Conservation (phyloP, 2,797 vertebrate genomes). For the Ceryle rudis region DNA sequence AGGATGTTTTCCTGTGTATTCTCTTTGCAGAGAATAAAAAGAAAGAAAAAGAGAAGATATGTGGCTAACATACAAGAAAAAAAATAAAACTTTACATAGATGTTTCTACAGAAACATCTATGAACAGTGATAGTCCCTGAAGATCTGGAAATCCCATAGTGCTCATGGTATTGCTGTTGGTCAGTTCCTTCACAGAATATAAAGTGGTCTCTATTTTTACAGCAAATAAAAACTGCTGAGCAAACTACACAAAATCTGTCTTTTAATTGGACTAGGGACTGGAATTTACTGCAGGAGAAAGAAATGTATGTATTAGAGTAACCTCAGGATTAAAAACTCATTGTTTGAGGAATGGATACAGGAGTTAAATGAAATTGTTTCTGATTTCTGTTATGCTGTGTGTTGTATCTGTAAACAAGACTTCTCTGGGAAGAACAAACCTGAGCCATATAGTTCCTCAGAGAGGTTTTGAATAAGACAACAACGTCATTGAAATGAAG, state of each 20-base stretch:
- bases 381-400: background rate
- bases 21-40: background rate
- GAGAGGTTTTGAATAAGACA: background rate
- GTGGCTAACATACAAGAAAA: background rate
- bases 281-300: background rate
- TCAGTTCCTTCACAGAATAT: background rate
- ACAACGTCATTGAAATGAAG: background rate
- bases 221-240: background rate
- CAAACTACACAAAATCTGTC: background rate
- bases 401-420: background rate
- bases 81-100: background rate
- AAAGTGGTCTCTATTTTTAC: background rate
- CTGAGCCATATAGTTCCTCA: accelerated
- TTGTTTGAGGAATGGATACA: background rate
- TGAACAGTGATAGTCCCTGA: background rate
- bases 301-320: background rate
- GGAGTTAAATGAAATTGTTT: background rate
- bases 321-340: background rate
- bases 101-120: background rate
- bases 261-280: background rate
- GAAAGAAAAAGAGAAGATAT: background rate
- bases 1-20: background rate
- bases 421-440: background rate
- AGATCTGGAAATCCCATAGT: background rate
- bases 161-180: background rate